These are phyloP conservation scores for Lamellibrachia luymesi DNA, from an alignment of 1,140 invertebrate species.

Conservation along the genomic window DNA sequence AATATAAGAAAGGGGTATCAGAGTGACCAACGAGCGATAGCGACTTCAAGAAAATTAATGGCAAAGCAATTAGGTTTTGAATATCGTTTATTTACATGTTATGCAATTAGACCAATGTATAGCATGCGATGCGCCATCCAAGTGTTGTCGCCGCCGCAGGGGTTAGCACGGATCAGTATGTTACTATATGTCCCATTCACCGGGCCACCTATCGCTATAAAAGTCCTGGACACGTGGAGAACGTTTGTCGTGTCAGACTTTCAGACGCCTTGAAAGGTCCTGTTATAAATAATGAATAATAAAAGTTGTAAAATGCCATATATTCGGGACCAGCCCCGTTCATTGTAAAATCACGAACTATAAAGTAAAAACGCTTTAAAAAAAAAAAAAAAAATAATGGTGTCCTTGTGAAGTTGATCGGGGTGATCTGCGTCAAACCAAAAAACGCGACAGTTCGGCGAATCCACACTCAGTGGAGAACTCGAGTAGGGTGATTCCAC, in stretches of 20 bases:
- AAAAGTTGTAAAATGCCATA: neutral
- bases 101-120: neutral
- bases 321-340: neutral
- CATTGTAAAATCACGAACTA: neutral
- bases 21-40: neutral
- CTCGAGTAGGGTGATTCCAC: neutral
- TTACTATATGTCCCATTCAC: neutral
- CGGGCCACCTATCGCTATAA: neutral
- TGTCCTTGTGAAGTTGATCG: neutral
- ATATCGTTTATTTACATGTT: neutral
- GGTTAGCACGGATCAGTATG: neutral
- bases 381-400: too few species aligned
- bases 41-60: neutral
- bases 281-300: neutral
- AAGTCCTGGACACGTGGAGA: neutral
- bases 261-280: neutral
- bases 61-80: neutral
- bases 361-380: too few species aligned
- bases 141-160: neutral
- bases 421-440: neutral
- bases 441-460: neutral
- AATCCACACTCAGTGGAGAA: neutral
- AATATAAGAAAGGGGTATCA: neutral
- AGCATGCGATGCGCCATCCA: neutral
- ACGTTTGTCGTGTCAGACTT: neutral